These are phyloP conservation scores for Sciurus carolinensis DNA, from an alignment of 2,797 vertebrate genomes.

Conservation along the genomic window DNA sequence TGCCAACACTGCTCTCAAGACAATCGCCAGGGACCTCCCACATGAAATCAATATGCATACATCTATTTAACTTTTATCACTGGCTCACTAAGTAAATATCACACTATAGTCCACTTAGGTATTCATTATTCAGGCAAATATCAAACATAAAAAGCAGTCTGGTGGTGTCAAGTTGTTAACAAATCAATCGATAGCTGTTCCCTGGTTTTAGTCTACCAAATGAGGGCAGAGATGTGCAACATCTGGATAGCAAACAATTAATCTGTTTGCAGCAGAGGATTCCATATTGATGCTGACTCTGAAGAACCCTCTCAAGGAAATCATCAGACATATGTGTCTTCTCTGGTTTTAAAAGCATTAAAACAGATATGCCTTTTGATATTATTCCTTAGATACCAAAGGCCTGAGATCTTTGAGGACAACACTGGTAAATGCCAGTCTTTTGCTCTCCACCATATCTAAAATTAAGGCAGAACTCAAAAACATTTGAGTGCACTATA, in stretches of 20 bases:
- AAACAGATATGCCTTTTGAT: accelerated
- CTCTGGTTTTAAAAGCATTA: neutral
- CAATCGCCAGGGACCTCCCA: conserved; percentile 60
- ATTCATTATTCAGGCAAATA: conserved; percentile 73
- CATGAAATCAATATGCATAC: conserved; percentile 69
- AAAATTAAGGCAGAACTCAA: neutral
- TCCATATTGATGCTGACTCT: neutral
- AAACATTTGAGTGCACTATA: neutral
- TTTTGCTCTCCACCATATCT: neutral
- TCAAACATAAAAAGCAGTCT: conserved; percentile 75
- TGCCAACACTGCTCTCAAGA: conserved; percentile 60
- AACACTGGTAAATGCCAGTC: neutral
- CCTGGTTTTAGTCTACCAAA: neutral
- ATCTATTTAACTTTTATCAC: conserved; percentile 79
- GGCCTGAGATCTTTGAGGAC: neutral
- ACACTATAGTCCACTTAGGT: conserved; percentile 60
- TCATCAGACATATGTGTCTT: neutral
- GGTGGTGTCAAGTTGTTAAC: neutral
- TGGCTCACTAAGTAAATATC: conserved; percentile 77
- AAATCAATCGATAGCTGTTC: conserved; percentile 77
- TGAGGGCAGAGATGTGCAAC: conserved; percentile 56
- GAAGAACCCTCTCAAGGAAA: neutral
- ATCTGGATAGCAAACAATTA: conserved; percentile 43
- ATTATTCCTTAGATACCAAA: neutral
- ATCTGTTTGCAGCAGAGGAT: neutral